These are phyloP conservation scores for Capreolus pygargus DNA, from an alignment of 2,113 vertebrate species.

Conservation along the genomic window DNA sequence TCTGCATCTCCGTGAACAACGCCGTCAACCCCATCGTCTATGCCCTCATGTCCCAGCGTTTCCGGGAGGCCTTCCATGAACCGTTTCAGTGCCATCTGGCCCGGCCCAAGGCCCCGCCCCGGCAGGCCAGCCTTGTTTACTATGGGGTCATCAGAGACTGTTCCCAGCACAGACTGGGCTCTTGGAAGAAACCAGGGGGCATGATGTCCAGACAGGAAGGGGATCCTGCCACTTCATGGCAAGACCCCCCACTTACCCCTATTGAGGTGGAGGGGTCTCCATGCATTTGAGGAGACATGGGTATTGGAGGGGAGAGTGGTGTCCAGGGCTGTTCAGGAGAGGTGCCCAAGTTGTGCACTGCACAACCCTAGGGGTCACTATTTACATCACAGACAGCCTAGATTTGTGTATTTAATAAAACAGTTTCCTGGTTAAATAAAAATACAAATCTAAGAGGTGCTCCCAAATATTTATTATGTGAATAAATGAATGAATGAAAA, in stretches of 20 bases:
- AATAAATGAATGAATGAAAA: background rate
- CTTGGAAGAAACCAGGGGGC: background rate
- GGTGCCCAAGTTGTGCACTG: background rate
- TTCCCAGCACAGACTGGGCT: constrained; percentile 78
- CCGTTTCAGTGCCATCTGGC: constrained; percentile 78
- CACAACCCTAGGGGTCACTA: no score
- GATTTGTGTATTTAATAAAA: background rate
- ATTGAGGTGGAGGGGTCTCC: background rate
- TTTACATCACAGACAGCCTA: background rate
- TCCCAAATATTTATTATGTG: background rate
- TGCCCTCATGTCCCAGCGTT: constrained; percentile 91
- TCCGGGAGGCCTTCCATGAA: constrained; percentile 86
- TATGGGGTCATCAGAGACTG: constrained; percentile 82
- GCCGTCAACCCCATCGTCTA: constrained; percentile 90
- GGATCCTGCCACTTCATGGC: background rate
- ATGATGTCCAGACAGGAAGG: constrained; percentile 44
- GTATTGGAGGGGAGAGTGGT: background rate
- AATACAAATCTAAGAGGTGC: background rate
- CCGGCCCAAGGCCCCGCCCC: constrained; percentile 27
- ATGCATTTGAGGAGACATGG: background rate
- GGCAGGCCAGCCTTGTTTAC: constrained; percentile 73
- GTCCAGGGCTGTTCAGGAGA: background rate
- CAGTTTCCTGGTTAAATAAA: background rate
- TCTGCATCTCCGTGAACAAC: constrained; percentile 90
- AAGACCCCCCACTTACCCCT: background rate